Percentiles rank a stretch among this genome's conserved stretches.
These are phyloP conservation scores for Oreohelix idahoensis DNA, from an alignment of 1,140 invertebrate genomes.

Conservation along the genomic window DNA sequence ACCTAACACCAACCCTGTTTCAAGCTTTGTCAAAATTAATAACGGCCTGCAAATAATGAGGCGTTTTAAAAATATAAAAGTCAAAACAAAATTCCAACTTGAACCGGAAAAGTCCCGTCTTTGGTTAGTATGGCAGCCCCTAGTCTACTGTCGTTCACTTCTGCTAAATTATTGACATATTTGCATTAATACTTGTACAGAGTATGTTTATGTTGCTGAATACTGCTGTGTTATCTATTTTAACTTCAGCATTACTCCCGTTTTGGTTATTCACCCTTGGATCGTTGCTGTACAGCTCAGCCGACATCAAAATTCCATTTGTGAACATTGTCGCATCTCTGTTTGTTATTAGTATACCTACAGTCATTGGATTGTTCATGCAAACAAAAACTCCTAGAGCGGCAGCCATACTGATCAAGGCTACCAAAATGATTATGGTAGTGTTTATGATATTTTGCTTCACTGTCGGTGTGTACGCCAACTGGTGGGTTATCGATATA, in stretches of 20 bases:
- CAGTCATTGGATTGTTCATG: constrained; percentile 83
- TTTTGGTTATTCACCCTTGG: constrained; percentile 94
- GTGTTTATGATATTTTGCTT: constrained; percentile 90
- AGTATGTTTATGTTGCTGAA: too few relatives aligned
- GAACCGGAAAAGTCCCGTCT: too few relatives aligned
- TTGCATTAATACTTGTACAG: too few relatives aligned
- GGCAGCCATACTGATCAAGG: constrained; percentile 53
- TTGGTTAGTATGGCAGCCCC: too few relatives aligned
- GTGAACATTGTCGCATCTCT: constrained; percentile 84
- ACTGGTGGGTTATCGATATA: constrained; percentile 91
- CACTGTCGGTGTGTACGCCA: constrained; percentile 90
- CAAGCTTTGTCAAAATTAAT: too few relatives aligned
- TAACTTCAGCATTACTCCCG: constrained; percentile 87
- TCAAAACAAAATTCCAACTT: too few relatives aligned
- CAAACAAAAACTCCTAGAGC: constrained; percentile 75
- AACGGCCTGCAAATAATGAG: too few relatives aligned
- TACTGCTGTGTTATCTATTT: too few relatives aligned
- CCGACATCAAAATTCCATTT: constrained; percentile 82
- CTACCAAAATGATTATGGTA: constrained; percentile 81
- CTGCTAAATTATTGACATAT: too few relatives aligned
- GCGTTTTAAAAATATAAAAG: too few relatives aligned
- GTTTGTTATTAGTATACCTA: constrained; percentile 84
- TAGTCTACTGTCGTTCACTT: too few relatives aligned
- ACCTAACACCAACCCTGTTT: too few relatives aligned
- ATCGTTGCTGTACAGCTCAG: constrained; percentile 77